Evolutionary conservation across 2,797 vertebrate genomes (phyloP).

Genomic region (Nothura maculosa): DNA sequence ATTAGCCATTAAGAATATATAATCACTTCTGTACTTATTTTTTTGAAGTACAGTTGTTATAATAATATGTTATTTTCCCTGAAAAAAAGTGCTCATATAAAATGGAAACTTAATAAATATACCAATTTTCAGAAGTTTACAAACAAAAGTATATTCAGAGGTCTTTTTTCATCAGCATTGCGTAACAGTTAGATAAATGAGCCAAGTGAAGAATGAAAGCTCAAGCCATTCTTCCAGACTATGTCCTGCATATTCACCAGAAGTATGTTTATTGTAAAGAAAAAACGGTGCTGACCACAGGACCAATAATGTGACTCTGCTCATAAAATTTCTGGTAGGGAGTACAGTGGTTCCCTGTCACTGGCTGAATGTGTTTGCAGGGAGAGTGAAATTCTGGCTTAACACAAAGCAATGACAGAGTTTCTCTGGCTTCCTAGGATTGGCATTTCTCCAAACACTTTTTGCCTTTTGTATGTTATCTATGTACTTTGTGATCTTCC

Average conservation of each 20-base stretch:
- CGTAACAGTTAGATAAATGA: not conserved
- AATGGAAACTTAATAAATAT: not conserved
- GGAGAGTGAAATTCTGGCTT: not conserved
- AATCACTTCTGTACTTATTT: fast-evolving
- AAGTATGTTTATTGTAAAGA: not conserved
- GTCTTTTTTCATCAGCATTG: not conserved
- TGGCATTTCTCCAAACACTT: not conserved
- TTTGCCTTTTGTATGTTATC: not conserved
- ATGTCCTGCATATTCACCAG: not conserved
- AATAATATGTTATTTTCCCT: not conserved
- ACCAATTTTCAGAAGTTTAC: not conserved
- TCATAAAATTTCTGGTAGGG: not conserved
- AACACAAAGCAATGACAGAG: not conserved
- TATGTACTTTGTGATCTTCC: not conserved
- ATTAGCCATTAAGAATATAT: not conserved
- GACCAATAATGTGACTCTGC: not conserved
- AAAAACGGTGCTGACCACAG: not conserved
- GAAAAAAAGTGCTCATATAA: not conserved
- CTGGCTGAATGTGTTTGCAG: not conserved
- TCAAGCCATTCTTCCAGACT: not conserved
- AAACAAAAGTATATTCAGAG: not conserved
- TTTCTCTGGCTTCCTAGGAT: not conserved
- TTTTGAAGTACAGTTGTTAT: not conserved
- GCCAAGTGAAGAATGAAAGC: not conserved
- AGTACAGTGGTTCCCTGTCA: not conserved